Conservation (phyloP, 2,797 vertebrate genomes). For the Tiaroga cobitis region DNA sequence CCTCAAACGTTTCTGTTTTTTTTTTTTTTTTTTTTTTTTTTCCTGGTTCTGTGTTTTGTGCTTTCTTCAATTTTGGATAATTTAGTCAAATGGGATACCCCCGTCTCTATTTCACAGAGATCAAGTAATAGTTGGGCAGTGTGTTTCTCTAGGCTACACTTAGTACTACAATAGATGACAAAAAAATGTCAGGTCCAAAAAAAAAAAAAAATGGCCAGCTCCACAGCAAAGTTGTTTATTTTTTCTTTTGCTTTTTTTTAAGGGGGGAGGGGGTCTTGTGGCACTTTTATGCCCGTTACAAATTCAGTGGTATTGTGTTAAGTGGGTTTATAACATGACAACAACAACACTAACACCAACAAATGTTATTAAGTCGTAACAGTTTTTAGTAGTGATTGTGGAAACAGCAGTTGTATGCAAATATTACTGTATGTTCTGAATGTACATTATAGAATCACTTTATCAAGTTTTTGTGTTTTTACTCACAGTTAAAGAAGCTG, state of each 20-base stretch:
- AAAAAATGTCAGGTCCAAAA: conserved; percentile 85
- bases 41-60: conserved; percentile 70
- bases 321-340: conserved; percentile 69
- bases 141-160: conserved; percentile 92
- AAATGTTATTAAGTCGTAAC: conserved; percentile 68
- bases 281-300: conserved; percentile 89
- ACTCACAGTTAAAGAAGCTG: conserved; percentile 80
- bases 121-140: conserved; percentile 88
- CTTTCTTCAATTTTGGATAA: conserved; percentile 82
- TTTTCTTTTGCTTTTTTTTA: conserved; percentile 76
- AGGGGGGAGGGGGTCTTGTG: conserved; percentile 85
- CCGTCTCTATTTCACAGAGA: conserved; percentile 83
- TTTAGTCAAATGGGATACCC: conserved; percentile 83
- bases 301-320: conserved; percentile 78
- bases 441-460: conserved; percentile 89
- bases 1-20: conserved; percentile 53
- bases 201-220: conserved; percentile 81
- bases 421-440: conserved; percentile 90
- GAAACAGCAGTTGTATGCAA: conserved; percentile 82
- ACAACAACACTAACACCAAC: conserved; percentile 78
- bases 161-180: conserved; percentile 90
- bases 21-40: conserved; percentile 57
- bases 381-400: conserved; percentile 80
- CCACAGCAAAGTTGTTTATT: conserved; percentile 94
- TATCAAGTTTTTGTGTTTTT: conserved; percentile 79